Percentiles rank a stretch among this genome's conserved stretches.
phyloP scores from a whole-genome alignment of 1,140 invertebrate genomes.

The Lucilia cuprina region DNA sequence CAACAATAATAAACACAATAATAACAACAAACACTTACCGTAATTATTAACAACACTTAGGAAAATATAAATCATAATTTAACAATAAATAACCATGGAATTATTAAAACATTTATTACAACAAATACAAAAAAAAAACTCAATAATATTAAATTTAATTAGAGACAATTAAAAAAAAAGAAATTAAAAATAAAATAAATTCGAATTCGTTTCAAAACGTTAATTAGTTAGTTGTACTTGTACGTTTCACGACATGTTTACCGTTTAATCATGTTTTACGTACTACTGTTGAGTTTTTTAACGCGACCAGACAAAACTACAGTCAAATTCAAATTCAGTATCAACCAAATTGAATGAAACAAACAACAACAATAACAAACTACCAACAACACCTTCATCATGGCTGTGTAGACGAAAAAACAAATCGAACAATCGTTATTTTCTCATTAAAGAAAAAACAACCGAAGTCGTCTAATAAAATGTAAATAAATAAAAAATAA shows the following conservation, averaged over 20 bases:
- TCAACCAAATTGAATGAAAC: no score
- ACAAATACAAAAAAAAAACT: slow-evolving; percentile 36
- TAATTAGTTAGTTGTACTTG: slow-evolving; percentile 29
- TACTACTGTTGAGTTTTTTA: slow-evolving; percentile 46
- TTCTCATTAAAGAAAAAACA: neutral
- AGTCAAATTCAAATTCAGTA: neutral
- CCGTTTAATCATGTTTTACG: slow-evolving; percentile 62
- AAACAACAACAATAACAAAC: neutral
- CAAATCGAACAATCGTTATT: slow-evolving; percentile 23
- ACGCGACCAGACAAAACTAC: neutral
- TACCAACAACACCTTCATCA: slow-evolving; percentile 40
- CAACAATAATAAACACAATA: neutral
- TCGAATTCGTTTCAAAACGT: slow-evolving; percentile 25
- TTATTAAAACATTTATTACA: neutral
- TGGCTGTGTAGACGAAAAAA: slow-evolving; percentile 13
- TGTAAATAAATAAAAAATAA: neutral
- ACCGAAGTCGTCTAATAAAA: neutral
- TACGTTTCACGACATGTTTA: slow-evolving; percentile 59
- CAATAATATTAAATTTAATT: slow-evolving; percentile 32
- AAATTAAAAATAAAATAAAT: slow-evolving; percentile 1
- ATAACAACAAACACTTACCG: slow-evolving; percentile 47
- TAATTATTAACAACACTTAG: slow-evolving; percentile 57
- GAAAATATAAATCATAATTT: slow-evolving; percentile 58
- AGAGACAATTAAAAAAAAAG: slow-evolving; percentile 28
- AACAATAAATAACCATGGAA: neutral